These are phyloP conservation scores for Cephus pygmeus DNA, from an alignment of 2,888 invertebrate species.

Conservation along the genomic window DNA sequence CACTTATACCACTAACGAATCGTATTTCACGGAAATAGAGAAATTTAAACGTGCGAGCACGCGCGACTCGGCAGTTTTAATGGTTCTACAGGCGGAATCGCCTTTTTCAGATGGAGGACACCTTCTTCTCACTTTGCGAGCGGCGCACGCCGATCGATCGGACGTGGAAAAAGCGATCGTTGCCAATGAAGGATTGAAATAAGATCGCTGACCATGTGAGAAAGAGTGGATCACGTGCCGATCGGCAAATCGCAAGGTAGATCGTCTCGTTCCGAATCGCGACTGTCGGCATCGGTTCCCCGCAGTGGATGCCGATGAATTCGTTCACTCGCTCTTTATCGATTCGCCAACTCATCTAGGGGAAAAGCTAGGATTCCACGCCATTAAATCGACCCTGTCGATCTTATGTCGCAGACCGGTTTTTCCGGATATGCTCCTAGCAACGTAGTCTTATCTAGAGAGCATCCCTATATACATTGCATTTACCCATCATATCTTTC, in stretches of 20 bases:
- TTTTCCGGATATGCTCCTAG: background rate
- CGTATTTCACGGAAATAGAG: constrained; percentile 4
- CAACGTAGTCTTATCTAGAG: background rate
- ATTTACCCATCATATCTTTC: background rate
- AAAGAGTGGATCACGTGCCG: background rate
- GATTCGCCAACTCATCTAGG: background rate
- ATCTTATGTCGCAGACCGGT: background rate
- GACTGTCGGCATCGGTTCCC: background rate
- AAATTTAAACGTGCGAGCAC: constrained; percentile 9
- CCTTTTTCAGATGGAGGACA: constrained; percentile 8
- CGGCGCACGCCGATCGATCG: constrained; percentile 3
- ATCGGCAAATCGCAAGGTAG: constrained; percentile 5
- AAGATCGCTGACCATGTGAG: constrained; percentile 2
- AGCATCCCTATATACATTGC: background rate
- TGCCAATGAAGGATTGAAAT: constrained; percentile 7
- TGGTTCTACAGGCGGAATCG: constrained; percentile 1
- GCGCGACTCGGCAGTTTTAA: constrained; percentile 2
- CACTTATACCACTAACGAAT: background rate
- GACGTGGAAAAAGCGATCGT: constrained; percentile 5
- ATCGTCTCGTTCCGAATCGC: background rate
- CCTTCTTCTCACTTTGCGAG: constrained; percentile 2
- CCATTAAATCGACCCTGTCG: background rate
- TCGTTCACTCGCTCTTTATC: background rate
- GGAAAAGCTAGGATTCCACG: background rate
- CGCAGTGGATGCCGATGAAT: background rate